phyloP scores from a whole-genome alignment of 2,797 vertebrate genomes.

The Apodemus agrarius region DNA sequence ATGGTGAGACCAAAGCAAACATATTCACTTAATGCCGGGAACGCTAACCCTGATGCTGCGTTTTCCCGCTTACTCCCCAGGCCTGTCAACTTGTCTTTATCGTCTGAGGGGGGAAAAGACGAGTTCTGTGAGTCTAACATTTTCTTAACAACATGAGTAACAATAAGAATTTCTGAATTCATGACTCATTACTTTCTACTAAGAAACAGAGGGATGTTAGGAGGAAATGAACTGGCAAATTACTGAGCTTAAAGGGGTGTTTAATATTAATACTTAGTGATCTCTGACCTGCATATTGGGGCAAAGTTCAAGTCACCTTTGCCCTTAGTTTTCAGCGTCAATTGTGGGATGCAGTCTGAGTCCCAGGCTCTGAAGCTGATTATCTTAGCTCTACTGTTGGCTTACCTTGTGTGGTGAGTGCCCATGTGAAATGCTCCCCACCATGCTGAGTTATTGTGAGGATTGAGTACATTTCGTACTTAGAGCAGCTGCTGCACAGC shows the following conservation, averaged over 20 bases:
- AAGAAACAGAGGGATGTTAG: background rate
- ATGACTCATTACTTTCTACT: background rate
- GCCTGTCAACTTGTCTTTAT: background rate
- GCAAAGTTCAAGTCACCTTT: background rate
- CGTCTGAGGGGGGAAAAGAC: background rate
- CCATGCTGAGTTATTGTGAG: background rate
- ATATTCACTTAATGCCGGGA: background rate
- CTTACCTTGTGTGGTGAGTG: background rate
- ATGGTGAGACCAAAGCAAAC: background rate
- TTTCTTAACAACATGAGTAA: background rate
- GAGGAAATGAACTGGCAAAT: constrained; percentile 5
- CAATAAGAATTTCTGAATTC: constrained; percentile 1
- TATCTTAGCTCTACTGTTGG: background rate
- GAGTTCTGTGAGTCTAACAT: background rate
- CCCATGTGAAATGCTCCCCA: background rate
- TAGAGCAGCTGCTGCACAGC: background rate
- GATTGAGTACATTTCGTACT: background rate
- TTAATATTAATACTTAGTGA: background rate
- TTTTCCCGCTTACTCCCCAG: background rate
- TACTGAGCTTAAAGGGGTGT: background rate
- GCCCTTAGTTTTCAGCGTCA: background rate
- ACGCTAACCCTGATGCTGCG: background rate
- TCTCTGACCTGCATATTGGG: background rate
- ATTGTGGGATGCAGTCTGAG: background rate
- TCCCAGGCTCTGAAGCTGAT: background rate